These are phyloP conservation scores for Corythaixoides concolor DNA, from an alignment of 2,113 vertebrate genomes.

Conservation along the genomic window DNA sequence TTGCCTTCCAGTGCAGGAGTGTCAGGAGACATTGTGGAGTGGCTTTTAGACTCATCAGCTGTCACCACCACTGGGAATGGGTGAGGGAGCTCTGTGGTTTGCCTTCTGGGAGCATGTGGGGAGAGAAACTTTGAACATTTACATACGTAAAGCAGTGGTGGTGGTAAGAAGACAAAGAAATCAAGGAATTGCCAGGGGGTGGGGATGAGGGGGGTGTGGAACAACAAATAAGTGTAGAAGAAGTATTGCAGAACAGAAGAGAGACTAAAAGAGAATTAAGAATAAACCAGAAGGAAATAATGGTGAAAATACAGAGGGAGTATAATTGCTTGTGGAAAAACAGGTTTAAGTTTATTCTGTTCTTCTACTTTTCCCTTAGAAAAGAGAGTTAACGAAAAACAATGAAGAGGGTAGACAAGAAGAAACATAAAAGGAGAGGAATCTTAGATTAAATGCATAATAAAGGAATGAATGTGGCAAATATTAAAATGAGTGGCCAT, in stretches of 20 bases:
- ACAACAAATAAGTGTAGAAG: background rate
- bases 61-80: no score
- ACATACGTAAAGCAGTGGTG: no score
- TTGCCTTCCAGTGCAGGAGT: no score
- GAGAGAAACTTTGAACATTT: no score
- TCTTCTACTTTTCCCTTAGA: background rate
- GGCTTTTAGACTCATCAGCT: no score
- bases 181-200: no score
- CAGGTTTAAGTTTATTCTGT: background rate
- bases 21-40: no score
- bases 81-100: no score
- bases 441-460: background rate
- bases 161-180: no score
- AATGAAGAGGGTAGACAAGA: background rate
- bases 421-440: background rate
- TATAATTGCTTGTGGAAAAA: background rate
- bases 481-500: background rate
- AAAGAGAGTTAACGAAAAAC: background rate
- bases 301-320: background rate
- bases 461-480: background rate
- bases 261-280: background rate
- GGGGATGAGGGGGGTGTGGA: no score
- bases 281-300: background rate
- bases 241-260: background rate
- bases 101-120: no score